Percentiles rank a stretch among this genome's conserved stretches.
Evolutionary conservation across 2,888 invertebrate species (phyloP).

Genomic region (Epinotia ramella): DNA sequence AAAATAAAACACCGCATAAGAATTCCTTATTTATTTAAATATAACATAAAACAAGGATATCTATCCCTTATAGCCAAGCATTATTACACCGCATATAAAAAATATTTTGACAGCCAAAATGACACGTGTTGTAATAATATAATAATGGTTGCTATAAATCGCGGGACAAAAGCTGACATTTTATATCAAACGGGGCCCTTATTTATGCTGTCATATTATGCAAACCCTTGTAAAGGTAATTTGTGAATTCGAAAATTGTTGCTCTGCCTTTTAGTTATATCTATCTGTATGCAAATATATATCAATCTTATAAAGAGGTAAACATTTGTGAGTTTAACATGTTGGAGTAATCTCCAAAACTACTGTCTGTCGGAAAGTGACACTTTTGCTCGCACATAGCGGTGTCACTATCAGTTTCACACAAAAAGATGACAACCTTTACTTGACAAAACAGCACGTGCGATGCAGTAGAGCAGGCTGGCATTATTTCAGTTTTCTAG

Average conservation of each 20-base stretch:
- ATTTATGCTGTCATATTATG: slow-evolving; percentile 42
- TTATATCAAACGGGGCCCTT: slow-evolving; percentile 39
- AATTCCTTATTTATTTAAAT: neutral
- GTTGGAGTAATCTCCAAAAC: neutral
- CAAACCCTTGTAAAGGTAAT: slow-evolving; percentile 28
- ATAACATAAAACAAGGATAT: neutral
- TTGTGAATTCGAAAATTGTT: slow-evolving; percentile 15
- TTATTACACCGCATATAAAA: slow-evolving; percentile 20
- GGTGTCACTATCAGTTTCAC: too few species aligned
- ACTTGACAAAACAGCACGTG: too few species aligned
- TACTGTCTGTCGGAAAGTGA: too few species aligned
- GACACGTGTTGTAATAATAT: slow-evolving; percentile 38
- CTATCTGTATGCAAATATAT: neutral
- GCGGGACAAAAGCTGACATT: slow-evolving; percentile 38
- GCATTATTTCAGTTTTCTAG: too few species aligned
- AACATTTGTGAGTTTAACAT: neutral
- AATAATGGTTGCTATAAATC: slow-evolving; percentile 42
- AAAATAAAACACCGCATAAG: neutral
- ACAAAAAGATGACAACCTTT: too few species aligned
- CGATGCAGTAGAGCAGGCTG: too few species aligned
- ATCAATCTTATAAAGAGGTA: neutral
- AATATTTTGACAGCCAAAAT: slow-evolving; percentile 40
- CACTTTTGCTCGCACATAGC: too few species aligned
- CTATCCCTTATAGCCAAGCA: neutral
- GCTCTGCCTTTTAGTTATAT: neutral